Percentiles rank a stretch among this genome's conserved stretches.
Conservation (phyloP, 2,797 vertebrate genomes). For the Coendou prehensilis region DNA sequence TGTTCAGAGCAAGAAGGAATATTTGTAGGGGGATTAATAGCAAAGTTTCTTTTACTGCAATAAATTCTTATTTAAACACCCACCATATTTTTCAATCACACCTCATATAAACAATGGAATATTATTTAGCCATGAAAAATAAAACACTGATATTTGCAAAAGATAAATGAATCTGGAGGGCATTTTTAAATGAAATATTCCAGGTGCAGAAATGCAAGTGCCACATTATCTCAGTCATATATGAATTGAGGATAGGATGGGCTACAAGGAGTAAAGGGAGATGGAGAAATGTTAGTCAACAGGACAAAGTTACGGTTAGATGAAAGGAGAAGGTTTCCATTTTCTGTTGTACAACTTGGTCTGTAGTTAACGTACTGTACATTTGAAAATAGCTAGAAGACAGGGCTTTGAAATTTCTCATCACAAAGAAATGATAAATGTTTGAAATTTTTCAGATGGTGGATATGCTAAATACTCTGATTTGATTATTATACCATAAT, state of each 20-base stretch:
- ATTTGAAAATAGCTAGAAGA: background rate
- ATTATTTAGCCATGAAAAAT: background rate
- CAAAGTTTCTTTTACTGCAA: background rate
- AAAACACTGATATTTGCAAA: background rate
- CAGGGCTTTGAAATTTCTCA: background rate
- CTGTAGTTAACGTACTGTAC: background rate
- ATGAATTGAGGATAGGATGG: background rate
- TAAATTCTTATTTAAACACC: background rate
- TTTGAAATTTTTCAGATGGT: background rate
- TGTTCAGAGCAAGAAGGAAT: background rate
- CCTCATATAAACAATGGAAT: background rate
- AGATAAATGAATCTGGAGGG: background rate
- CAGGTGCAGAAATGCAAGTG: background rate
- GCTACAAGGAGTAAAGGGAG: no score
- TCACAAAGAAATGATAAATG: background rate
- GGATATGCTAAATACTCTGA: background rate
- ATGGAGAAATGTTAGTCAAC: rapidly evolving
- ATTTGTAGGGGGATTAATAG: background rate
- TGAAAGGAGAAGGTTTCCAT: rapidly evolving
- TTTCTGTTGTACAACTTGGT: no score
- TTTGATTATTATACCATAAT: background rate
- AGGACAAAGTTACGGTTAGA: background rate
- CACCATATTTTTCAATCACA: background rate
- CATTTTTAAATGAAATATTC: background rate
- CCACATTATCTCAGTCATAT: background rate